Base-by-base conservation (phyloP, 2,113 vertebrate genomes). In the Lagopus muta region DNA sequence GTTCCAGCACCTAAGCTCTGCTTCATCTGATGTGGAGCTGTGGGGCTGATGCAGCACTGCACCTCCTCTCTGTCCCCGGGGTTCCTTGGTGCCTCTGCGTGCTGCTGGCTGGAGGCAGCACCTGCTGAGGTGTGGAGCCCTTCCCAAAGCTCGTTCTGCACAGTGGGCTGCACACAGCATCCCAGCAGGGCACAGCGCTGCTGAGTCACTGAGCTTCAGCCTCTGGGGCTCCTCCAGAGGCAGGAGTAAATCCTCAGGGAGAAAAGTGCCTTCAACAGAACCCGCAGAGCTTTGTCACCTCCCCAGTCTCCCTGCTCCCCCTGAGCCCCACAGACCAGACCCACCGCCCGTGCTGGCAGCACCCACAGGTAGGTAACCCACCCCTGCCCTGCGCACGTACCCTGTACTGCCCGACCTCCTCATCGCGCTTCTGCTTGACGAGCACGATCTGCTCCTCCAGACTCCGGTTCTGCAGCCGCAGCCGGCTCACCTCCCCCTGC, bases 401-500 rank as follows among this genome's bases (percentile, higher is more conserved):
- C 98, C 98, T 97, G 95, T 99, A 99, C 69, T 98, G 98, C 47
- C 96, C 94, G 22, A 98, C 95, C 11, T 99, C 98, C 64, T 99
- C 98, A 1, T 97, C 98, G 34, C 98, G 96, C 18, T 99, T 98
- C 14, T 96, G 95, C 93, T 97, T 97, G 92, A 98, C 93, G 1
- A 99, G 97, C 27, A 95, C 64, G 2, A 99, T 97, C 96, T 98
- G 98, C 94, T 99, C 98, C 94, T 99, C 98, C 96, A 99, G 97
- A 94, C 97, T 98, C 65, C 97, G 96, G 70, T 98, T 98, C 83
- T 99, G 98, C 85, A 99, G 95, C 28, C 88, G 84, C 86, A 99
- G 97, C 64, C 94, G 97, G 94, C 97, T 97, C 62, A 94, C 98
- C 96, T 99, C 98, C 6, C 98, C 98, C 88, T 97, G 97, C 60